phyloP scores from a whole-genome alignment of 2,113 vertebrate species.

The Mionectes macconnelli region DNA sequence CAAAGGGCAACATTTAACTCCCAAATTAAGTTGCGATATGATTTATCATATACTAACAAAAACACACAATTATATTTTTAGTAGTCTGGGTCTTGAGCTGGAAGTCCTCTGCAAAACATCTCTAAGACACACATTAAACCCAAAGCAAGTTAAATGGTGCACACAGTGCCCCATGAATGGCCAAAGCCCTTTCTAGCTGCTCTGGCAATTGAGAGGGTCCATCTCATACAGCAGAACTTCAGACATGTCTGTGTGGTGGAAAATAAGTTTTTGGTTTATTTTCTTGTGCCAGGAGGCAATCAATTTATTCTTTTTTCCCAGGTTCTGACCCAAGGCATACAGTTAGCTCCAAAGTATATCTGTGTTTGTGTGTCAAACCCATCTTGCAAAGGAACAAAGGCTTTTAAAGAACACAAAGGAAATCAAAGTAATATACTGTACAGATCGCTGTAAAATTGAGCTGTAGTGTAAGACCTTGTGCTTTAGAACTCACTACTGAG shows the following conservation, averaged over 20 bases:
- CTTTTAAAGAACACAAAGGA: constrained; percentile 50
- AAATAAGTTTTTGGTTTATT: constrained; percentile 23
- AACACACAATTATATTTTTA: fast-evolving
- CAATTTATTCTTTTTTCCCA: background rate
- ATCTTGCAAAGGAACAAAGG: constrained; percentile 59
- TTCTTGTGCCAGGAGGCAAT: background rate
- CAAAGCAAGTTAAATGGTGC: background rate
- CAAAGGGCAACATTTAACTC: background rate
- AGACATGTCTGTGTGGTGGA: background rate
- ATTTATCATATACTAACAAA: background rate
- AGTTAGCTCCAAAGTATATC: constrained; percentile 29
- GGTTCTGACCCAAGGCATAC: constrained; percentile 28
- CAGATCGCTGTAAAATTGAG: constrained; percentile 70
- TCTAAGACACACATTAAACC: background rate
- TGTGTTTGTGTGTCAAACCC: constrained; percentile 27
- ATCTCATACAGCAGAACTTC: background rate
- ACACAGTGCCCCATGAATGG: background rate
- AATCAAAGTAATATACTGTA: constrained; percentile 54
- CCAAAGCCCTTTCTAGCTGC: background rate
- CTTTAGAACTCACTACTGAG: constrained; percentile 69
- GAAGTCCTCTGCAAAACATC: background rate
- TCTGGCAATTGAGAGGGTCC: background rate
- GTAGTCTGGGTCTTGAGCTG: background rate
- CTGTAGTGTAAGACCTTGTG: constrained; percentile 77
- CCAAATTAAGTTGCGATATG: background rate